A percentile compares a stretch with the other conserved stretches of the same genome.
Evolutionary conservation across 2,797 vertebrate genomes (phyloP).

Genomic region (Mormyrus hasselquistii): DNA sequence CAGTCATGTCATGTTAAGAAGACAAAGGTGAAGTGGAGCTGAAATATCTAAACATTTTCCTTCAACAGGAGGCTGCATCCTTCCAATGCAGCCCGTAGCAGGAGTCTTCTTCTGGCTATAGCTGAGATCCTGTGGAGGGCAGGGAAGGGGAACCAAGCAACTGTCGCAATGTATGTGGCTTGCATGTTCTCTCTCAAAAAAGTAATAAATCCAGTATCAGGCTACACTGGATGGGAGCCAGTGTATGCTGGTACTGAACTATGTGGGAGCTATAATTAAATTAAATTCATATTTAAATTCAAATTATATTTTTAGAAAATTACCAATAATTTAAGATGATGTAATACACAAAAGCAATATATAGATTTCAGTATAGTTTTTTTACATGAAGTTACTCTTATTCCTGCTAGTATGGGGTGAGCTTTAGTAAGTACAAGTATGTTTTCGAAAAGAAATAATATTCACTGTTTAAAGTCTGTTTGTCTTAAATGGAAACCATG

Average conservation of each 20-base stretch:
- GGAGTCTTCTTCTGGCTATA: slow-evolving; percentile 65
- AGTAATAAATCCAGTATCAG: background rate
- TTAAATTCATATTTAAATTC: background rate
- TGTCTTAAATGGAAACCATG: background rate
- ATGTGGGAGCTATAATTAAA: background rate
- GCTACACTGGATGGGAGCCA: background rate
- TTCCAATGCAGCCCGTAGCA: slow-evolving; percentile 63
- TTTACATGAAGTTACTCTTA: background rate
- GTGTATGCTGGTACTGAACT: background rate
- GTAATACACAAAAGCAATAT: background rate
- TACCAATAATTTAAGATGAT: background rate
- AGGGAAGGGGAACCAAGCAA: slow-evolving; percentile 63
- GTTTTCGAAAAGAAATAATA: background rate
- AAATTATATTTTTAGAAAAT: background rate
- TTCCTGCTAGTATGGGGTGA: background rate
- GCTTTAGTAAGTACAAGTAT: background rate
- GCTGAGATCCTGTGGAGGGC: slow-evolving; percentile 85
- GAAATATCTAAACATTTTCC: slow-evolving; percentile 21
- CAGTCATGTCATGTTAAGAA: background rate
- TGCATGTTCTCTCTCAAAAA: background rate
- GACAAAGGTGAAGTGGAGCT: background rate
- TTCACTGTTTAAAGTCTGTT: background rate
- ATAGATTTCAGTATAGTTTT: background rate
- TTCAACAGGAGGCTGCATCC: slow-evolving; percentile 62
- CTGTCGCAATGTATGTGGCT: slow-evolving; percentile 73